phyloP scores from a whole-genome alignment of 64 coral and sea anemone species.

The Actinia tenebrosa region DNA sequence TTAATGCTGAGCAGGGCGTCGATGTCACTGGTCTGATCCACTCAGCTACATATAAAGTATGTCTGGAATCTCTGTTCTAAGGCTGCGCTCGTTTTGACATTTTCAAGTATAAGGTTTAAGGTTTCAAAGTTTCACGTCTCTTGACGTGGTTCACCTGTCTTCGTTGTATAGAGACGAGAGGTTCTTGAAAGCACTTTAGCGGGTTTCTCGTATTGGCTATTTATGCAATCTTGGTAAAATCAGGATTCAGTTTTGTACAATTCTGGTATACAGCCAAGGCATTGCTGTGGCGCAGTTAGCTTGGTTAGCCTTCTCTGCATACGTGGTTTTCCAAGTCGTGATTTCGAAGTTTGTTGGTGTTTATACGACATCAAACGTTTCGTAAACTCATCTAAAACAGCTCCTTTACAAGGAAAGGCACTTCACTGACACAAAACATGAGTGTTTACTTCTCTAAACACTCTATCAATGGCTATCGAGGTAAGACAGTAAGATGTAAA shows the following conservation, averaged over 20 bases:
- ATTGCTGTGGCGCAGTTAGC: not conserved
- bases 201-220: not conserved
- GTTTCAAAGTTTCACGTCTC: slow-evolving; percentile 1
- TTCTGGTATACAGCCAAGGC: not conserved
- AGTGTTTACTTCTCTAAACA: slow-evolving; percentile 22
- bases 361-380: not conserved
- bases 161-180: not conserved
- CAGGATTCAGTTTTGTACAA: not conserved
- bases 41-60: not conserved
- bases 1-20: not conserved
- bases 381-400: not conserved
- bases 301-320: not conserved
- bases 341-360: not conserved
- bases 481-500: not conserved
- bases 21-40: not conserved
- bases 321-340: not conserved
- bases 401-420: not conserved
- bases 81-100: not conserved
- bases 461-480: slow-evolving; percentile 10
- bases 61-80: not conserved
- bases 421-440: not conserved
- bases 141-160: not conserved
- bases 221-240: not conserved
- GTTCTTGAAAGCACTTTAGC: not conserved
- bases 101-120: not conserved